Base-by-base conservation (phyloP, 37 sponge, comb jelly and placozoan species). In the Corticium candelabrum region DNA sequence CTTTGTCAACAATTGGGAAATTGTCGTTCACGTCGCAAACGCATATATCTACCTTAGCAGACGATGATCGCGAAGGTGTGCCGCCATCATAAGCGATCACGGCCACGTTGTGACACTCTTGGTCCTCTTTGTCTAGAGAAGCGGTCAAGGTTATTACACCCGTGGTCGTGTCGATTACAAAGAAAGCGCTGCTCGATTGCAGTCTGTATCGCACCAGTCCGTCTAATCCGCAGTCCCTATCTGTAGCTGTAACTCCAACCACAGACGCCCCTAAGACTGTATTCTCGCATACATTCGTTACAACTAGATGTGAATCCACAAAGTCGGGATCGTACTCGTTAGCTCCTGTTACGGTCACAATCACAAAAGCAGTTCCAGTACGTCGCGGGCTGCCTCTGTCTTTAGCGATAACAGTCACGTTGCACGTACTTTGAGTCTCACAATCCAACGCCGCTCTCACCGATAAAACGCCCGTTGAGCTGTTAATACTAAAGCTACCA, bases 1-100 rank as follows among this genome's bases (percentile, higher is more conserved):
- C 4, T 34, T 74, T 77, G 0, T 41, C 40, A 69, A 91, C 85
- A 30, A 38, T 2, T 33, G 94, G 94, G 27, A 76, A 34, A 39
- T 89, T 76, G 50, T 89, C 88, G 83, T 93, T 93, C 1, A 70
- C 68, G 77, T 87, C 90, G 1, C 76, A 4, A 15, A 93, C 84
- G 35, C 43, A 34, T 0, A 91, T 74, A 15, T 80, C 56, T 2
- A 93, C 74, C n/a, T 77, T 93, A 2, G 88, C 85, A 33, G 56
- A 81, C 74, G 78, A 82, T 21, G 40, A 77, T 34, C 84, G 56
- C 2, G 41, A 39, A 3, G 74, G 77, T 4, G 38, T 33, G 30
- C 88, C 88, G 33, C 11, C 5, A 31, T 91, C 88, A 62, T 27
- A 69, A 0, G 91, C 91, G 21, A 68, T 27, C 0, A 87, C 88